Percentiles rank a stretch among this genome's conserved stretches.
Evolutionary conservation across 2,888 invertebrate species (phyloP).

Genomic region (Idaea straminata): DNA sequence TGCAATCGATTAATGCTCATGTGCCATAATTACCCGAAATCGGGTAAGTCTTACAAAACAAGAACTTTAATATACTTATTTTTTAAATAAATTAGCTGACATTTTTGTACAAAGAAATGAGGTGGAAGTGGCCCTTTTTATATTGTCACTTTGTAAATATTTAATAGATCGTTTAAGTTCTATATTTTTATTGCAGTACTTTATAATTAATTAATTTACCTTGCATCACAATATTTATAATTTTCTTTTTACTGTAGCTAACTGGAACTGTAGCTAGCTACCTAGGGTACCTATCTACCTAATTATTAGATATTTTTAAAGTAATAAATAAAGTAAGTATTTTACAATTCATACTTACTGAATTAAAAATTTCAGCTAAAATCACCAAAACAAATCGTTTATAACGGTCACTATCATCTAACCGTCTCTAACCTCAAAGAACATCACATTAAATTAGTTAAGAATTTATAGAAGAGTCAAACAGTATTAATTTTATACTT

Average conservation of each 20-base stretch:
- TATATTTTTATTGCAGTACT: background rate
- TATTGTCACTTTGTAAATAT: background rate
- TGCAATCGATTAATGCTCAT: conserved; percentile 45
- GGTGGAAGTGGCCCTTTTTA: background rate
- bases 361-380: background rate
- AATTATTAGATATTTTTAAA: no score
- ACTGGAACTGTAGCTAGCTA: background rate
- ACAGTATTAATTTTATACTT: conserved; percentile 68
- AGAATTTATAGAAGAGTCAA: conserved; percentile 53
- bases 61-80: conserved; percentile 33
- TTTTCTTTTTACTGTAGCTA: background rate
- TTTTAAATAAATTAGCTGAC: conserved; percentile 2
- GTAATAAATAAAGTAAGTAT: no score
- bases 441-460: conserved; percentile 9
- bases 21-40: conserved; percentile 67
- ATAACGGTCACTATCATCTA: background rate
- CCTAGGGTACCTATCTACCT: background rate
- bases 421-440: conserved; percentile 34
- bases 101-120: background rate
- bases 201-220: conserved; percentile 4
- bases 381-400: background rate
- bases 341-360: background rate
- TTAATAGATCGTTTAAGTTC: background rate
- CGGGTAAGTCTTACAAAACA: conserved; percentile 59
- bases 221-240: conserved; percentile 11